A percentile compares a stretch with the other conserved stretches of the same genome.
phyloP scores from a whole-genome alignment of 2,888 invertebrate genomes.

The Camponotus fellah region DNA sequence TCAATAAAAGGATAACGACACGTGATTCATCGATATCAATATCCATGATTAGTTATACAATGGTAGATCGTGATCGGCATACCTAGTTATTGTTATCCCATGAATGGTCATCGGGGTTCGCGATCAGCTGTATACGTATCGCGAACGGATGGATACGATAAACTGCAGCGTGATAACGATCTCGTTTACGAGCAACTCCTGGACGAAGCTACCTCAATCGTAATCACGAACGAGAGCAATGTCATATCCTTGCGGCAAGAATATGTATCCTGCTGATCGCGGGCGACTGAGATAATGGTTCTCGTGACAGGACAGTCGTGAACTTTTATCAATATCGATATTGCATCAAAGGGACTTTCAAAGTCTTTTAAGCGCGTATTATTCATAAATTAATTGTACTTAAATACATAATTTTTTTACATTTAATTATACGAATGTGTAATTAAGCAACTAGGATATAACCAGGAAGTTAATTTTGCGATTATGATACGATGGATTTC shows the following conservation, averaged over 20 bases:
- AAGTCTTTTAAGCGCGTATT: background rate
- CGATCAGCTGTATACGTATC: constrained; percentile 70
- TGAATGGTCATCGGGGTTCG: constrained; percentile 70
- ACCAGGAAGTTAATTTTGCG: constrained; percentile 20
- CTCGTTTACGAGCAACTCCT: constrained; percentile 73
- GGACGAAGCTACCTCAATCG: constrained; percentile 62
- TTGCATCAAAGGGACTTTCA: background rate
- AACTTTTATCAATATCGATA: constrained; percentile 37
- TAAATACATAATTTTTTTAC: background rate
- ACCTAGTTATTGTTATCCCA: constrained; percentile 69
- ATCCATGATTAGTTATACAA: constrained; percentile 56
- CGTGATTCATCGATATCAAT: constrained; percentile 53
- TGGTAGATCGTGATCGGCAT: constrained; percentile 69
- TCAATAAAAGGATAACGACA: constrained; percentile 25
- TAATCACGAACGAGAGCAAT: constrained; percentile 49
- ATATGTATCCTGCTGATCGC: constrained; percentile 60
- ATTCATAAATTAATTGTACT: background rate
- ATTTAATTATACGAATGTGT: background rate
- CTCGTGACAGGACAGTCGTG: constrained; percentile 55
- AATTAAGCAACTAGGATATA: background rate
- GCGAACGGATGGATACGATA: constrained; percentile 72
- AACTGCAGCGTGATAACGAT: constrained; percentile 69
- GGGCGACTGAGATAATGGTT: constrained; percentile 60
- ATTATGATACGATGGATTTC: background rate
- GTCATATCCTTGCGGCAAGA: constrained; percentile 57